Evolutionary conservation across 1,140 invertebrate species (phyloP).

Genomic region (Ruditapes philippinarum): DNA sequence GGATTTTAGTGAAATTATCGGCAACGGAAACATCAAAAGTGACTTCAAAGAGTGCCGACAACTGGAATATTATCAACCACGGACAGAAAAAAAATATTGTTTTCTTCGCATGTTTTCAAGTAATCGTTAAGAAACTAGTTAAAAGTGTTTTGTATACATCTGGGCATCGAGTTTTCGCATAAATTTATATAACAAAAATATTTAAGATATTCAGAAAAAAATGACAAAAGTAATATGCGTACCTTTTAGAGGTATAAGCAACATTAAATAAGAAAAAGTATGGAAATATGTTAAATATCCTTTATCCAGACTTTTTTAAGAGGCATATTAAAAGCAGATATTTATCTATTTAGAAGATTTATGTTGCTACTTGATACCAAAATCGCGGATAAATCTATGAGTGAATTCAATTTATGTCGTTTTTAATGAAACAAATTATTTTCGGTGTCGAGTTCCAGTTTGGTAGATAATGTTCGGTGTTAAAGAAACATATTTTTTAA

Average conservation of each 20-base stretch:
- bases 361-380: conserved; percentile 14
- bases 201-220: too few relatives aligned
- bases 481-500: background rate
- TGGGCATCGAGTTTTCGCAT: too few relatives aligned
- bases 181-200: too few relatives aligned
- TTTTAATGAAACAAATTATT: conserved; percentile 14
- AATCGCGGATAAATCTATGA: conserved; percentile 15
- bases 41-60: conserved; percentile 55
- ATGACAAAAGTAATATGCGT: too few relatives aligned
- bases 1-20: conserved; percentile 60
- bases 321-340: conserved; percentile 21
- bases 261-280: too few relatives aligned
- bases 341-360: conserved; percentile 29
- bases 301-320: too few relatives aligned
- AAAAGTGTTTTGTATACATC: too few relatives aligned
- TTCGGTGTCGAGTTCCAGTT: background rate
- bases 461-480: background rate
- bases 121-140: too few relatives aligned
- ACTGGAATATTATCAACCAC: conserved; percentile 2
- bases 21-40: conserved; percentile 34
- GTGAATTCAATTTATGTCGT: background rate
- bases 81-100: conserved; percentile 8
- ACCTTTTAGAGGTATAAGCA: too few relatives aligned
- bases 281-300: too few relatives aligned
- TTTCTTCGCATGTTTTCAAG: background rate